Evolutionary conservation across 2,888 invertebrate genomes (phyloP), one percentile per base, ranked within the genome.

Genomic region (Poecilus cupreus): DNA sequence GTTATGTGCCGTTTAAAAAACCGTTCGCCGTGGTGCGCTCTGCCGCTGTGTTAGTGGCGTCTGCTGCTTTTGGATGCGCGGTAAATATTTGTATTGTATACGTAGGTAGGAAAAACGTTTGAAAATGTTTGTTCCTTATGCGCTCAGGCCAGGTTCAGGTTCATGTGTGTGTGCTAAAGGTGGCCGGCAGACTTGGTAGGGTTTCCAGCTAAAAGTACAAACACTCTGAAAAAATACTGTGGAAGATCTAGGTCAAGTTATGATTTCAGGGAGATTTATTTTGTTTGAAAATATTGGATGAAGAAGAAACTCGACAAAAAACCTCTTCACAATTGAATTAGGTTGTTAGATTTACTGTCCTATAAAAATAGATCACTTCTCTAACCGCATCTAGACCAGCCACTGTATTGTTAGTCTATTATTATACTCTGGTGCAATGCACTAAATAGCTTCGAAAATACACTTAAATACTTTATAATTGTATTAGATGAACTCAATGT

Each of bases 81-180:
- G 79, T 22, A 79, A 79, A 79, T 79, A 79, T 79, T 79, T 79
- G 70, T 79, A 26, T 43, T 51, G 68, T 78, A 46, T 43, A 24
- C 32, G 46, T 46, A 43, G 78, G 76, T 20, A 26, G 76, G 37
- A 76, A 76, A 54, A 32, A 43, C 64, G 76, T 20, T 13, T 54
- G 37, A 76, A 76, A 54, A 32, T 76, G 76, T 76, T 51, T 76
- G 57, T 51, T 76, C 76, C 57, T 57, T n/a, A n/a, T n/a, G n/a
- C n/a, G n/a, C n/a, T n/a, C n/a, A n/a, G n/a, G n/a, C n/a, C n/a
- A n/a, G n/a, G n/a, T n/a, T 32, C 32, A 32, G 32, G 32, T 32
- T 32, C 32, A 32, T 32, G 8, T 32, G 32, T 32, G 32, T 26
- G 2, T 26, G 2, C 3, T 32, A 32, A 8, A 32, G 32, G 32